These are phyloP conservation scores for Spinus olivaceus DNA, from an alignment of 2,797 vertebrate species.

Conservation along the genomic window DNA sequence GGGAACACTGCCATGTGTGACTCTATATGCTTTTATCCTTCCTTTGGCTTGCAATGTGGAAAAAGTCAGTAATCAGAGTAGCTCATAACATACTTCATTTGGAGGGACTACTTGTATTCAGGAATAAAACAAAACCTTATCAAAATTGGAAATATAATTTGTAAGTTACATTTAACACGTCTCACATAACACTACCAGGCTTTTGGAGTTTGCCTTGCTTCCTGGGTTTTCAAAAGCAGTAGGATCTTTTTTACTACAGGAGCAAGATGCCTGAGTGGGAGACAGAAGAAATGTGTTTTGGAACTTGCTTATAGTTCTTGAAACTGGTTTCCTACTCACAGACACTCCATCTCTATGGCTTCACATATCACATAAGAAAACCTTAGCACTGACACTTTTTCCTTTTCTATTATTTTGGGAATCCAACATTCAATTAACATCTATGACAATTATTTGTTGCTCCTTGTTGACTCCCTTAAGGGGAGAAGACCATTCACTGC, in stretches of 20 bases:
- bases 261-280: not conserved
- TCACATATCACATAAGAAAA: not conserved
- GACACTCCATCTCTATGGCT: not conserved
- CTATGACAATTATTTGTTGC: not conserved
- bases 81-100: not conserved
- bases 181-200: not conserved
- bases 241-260: not conserved
- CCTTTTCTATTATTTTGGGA: not conserved
- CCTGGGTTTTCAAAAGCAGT: not conserved
- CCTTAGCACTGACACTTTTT: not conserved
- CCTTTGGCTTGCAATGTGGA: slow-evolving; percentile 21
- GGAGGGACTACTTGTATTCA: not conserved
- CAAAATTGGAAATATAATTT: not conserved
- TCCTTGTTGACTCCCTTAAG: not conserved
- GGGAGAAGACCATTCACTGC: not conserved
- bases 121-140: not conserved
- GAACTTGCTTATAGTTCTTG: not conserved
- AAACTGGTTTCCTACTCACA: not conserved
- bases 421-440: not conserved
- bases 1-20: slow-evolving; percentile 19
- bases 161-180: not conserved
- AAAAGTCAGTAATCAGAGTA: slow-evolving; percentile 23
- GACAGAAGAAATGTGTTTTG: not conserved
- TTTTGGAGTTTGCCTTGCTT: not conserved
- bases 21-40: slow-evolving; percentile 15